Conservation (phyloP, 2,888 invertebrate genomes). For the Cantharis rustica region DNA sequence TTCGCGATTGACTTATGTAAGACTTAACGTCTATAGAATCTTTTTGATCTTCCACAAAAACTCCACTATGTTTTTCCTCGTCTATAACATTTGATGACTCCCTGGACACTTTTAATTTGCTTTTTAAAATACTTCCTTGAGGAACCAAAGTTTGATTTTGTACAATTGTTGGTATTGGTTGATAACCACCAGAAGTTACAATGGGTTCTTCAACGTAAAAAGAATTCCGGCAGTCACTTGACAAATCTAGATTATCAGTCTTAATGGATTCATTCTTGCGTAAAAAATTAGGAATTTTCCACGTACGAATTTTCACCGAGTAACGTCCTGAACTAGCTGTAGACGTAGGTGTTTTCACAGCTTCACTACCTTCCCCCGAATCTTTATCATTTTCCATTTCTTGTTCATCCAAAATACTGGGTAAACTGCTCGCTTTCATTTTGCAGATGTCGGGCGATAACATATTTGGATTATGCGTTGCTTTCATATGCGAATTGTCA, state of each 20-base stretch:
- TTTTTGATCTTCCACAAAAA: slow-evolving; percentile 46
- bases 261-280: slow-evolving; percentile 62
- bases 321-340: slow-evolving; percentile 64
- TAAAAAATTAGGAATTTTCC: slow-evolving; percentile 73
- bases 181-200: slow-evolving; percentile 58
- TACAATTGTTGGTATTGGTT: slow-evolving; percentile 67
- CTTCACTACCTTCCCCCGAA: slow-evolving; percentile 55
- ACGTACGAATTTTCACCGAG: slow-evolving; percentile 64
- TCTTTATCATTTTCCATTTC: slow-evolving; percentile 59
- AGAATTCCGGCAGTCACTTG: slow-evolving; percentile 44
- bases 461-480: slow-evolving; percentile 58
- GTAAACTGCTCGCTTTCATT: slow-evolving; percentile 77
- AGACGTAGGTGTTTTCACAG: slow-evolving; percentile 71
- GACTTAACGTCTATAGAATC: slow-evolving; percentile 74
- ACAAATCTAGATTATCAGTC: slow-evolving; percentile 30
- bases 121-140: slow-evolving; percentile 11
- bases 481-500: slow-evolving; percentile 48
- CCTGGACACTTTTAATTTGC: slow-evolving; percentile 20
- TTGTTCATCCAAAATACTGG: slow-evolving; percentile 78
- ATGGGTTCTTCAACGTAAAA: slow-evolving; percentile 33
- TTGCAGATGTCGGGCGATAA: slow-evolving; percentile 65
- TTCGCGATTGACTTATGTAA: slow-evolving; percentile 74
- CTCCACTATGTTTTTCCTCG: slow-evolving; percentile 28
- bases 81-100: slow-evolving; percentile 28
- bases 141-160: slow-evolving; percentile 37